Evolutionary conservation across 2,888 invertebrate genomes (phyloP), one percentile per base, ranked within the genome.

Genomic region (Amphimallon solstitiale): DNA sequence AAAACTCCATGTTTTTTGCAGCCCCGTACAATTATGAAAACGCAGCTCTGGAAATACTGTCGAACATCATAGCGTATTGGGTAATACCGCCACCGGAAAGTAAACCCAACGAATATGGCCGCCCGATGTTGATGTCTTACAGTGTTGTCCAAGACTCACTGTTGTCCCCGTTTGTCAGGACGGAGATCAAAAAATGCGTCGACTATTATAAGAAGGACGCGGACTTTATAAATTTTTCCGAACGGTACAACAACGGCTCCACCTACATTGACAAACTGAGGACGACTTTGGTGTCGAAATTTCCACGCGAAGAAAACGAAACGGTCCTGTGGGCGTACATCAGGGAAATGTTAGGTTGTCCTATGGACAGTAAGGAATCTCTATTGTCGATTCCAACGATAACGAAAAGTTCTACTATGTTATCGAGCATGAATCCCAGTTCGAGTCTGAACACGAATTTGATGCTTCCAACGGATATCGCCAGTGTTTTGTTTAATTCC

Each of bases 11-110:
- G 66, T 67, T 67, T 67, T 66, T 85, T 86, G 61, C 79, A 94
- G 94, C 94, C 37, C 94, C 95, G 0, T 93, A 94, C 77, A 91
- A 92, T 77, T 90, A 89, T 66, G 92, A 93, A 78, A 91, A 90
- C 76, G 88, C 89, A 60, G 91, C 92, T 19, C 82, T 93, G 71
- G 94, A 94, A 77, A 66, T 66, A 12, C 37, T 66, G 29, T 95
- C 95, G 0, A 91, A 91, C 48, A 86, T 94, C 10, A 91, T 92
- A 68, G 91, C 93, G 63, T 97, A 93, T 82, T 97, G 97, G 97
- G 95, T 97, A 2, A 89, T 94, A 85, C 96, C 97, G n/a, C 97
- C 97, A 1, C 93, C 94, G 45, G 97, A 97, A 84, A 92, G 92
- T 77, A 89, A 93, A 74, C 94, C 95, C 7, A 90, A 93, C 61